Evolutionary conservation across 92 coral and sea anemone species (phyloP).

Genomic region (Parazoanthus darwini): DNA sequence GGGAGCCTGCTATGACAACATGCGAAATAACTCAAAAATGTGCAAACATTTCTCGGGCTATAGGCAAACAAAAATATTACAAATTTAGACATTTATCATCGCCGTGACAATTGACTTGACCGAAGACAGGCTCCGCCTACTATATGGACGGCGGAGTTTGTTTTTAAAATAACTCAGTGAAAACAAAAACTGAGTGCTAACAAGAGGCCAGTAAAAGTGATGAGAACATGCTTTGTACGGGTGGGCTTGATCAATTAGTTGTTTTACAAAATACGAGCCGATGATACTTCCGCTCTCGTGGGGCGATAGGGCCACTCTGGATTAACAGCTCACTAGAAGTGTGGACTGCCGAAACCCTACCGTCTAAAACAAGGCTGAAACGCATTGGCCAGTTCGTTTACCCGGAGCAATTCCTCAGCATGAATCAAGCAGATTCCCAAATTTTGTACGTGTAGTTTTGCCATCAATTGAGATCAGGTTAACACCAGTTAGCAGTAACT

Average conservation of each 20-base stretch:
- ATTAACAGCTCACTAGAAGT: background rate
- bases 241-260: background rate
- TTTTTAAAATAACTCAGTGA: no score
- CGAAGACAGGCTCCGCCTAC: background rate
- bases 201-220: background rate
- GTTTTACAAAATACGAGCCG: background rate
- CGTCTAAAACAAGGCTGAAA: background rate
- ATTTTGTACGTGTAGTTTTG: no score
- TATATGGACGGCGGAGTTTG: background rate
- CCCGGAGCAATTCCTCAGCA: background rate
- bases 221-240: background rate
- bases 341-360: background rate
- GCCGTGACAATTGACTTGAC: background rate
- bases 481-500: no score
- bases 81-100: background rate
- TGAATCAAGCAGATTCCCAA: background rate
- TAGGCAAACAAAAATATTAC: no score
- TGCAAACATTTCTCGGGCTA: background rate
- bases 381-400: background rate
- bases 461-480: background rate
- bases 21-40: background rate
- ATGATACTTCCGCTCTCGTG: background rate
- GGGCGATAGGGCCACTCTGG: background rate
- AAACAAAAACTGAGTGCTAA: no score
- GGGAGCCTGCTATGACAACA: background rate